A percentile compares a stretch with the other conserved stretches of the same genome.
These are phyloP conservation scores for Tympanuchus pallidicinctus DNA, from an alignment of 2,113 vertebrate species.

Conservation along the genomic window DNA sequence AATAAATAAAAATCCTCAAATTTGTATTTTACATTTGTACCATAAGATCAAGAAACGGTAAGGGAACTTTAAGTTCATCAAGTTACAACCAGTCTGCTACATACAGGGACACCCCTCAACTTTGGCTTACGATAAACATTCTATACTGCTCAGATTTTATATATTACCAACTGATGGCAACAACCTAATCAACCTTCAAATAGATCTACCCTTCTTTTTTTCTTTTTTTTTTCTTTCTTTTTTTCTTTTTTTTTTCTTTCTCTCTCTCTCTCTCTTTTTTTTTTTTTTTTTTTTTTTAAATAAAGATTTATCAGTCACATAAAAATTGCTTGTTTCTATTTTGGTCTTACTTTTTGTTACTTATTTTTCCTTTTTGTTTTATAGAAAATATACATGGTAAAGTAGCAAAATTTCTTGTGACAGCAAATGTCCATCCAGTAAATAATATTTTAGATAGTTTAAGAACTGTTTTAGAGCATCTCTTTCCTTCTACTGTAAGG, in stretches of 20 bases:
- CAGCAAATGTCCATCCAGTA: not conserved
- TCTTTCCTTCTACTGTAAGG: not conserved
- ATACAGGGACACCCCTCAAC: not conserved
- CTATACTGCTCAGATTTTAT: not conserved
- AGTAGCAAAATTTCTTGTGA: not conserved
- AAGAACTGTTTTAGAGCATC: not conserved
- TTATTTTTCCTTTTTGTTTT: not conserved
- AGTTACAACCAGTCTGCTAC: not conserved
- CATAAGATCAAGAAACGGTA: not conserved
- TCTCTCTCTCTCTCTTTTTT: too few relatives aligned
- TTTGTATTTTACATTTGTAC: not conserved
- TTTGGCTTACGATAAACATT: conserved; percentile 3
- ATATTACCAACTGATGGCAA: not conserved
- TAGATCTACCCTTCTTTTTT: not conserved
- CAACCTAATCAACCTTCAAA: not conserved
- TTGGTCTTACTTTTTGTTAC: not conserved
- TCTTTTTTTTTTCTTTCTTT: not conserved
- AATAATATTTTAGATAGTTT: not conserved
- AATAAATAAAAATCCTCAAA: not conserved
- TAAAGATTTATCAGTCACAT: not conserved
- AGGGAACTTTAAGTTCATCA: not conserved
- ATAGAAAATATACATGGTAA: not conserved
- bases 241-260: too few relatives aligned
- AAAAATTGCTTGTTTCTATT: not conserved
- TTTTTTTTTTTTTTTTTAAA: too few relatives aligned